Base-by-base conservation (phyloP, 2,888 invertebrate species). In the Tenthredo notha region DNA sequence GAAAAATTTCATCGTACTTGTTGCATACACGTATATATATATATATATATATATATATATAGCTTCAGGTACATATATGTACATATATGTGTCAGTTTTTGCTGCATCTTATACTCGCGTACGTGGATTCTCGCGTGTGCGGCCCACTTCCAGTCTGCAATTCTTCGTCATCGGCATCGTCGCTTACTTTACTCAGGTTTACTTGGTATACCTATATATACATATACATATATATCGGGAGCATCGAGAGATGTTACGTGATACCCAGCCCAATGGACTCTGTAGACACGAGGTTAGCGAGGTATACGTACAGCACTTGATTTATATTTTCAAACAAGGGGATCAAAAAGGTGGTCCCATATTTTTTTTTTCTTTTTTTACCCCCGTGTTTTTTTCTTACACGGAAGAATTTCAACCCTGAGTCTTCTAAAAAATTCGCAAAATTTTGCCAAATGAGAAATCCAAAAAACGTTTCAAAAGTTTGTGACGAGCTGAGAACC, bases 71-170 rank as follows among this genome's bases (percentile, higher is more conserved):
- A 37, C 84, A 87, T 88, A 89, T 89, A 43, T 9, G 0, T 2
- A 12, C 15, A 47, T 12, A 47, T 47, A 47, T 88, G 87, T 88
- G 90, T 89, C 89, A 90, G 86, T 90, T 89, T 89, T 90, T 89
- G 86, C 88, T 47, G 47, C 58, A 80, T 61, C 85, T 82, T 78
- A 85, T 82, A 82, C 84, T 87, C 58, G 37, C 33, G 61, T 61
- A 21, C 33, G 61, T 61, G 40, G 37, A 25, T 29, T 47, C 88
- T 80, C 88, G 88, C 80, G 80, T 54, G 61, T 61, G 87, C 89
- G 89, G 87, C 90, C 89, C 89, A 89, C 89, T 89, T 90, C 88
- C 87, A 84, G 78, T 54, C 77, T 54, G 77, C 77, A 54, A 77
- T 25, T 75, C 75, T 75, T 75, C 75, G 75, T 75, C 43, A 47